Conservation (phyloP, 2,888 invertebrate genomes). For the Nephrocerus scutellatus region DNA sequence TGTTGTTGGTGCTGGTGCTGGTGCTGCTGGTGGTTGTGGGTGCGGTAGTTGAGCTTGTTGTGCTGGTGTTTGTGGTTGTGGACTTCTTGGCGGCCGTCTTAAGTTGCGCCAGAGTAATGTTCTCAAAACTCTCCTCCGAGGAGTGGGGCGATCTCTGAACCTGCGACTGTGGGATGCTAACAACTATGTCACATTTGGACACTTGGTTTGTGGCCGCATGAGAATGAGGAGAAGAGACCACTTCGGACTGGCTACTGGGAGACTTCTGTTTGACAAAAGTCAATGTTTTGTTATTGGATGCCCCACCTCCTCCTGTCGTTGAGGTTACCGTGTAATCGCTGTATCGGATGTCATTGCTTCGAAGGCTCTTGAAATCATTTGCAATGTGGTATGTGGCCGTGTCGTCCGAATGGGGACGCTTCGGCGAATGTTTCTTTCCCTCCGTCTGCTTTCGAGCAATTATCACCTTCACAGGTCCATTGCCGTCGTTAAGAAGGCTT, state of each 20-base stretch:
- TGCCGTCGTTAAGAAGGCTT: constrained; percentile 26
- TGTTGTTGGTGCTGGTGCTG: constrained; percentile 1
- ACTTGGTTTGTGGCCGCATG: constrained; percentile 15
- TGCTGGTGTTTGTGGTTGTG: constrained; percentile 13
- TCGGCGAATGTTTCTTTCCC: constrained; percentile 27
- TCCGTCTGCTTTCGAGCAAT: constrained; percentile 27
- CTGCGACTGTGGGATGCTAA: constrained; percentile 44
- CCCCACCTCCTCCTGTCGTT: constrained; percentile 20
- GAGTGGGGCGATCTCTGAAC: constrained; percentile 31
- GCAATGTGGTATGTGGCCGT: constrained; percentile 26
- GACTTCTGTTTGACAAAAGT: too few species aligned
- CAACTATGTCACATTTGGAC: constrained; percentile 39
- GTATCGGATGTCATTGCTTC: constrained; percentile 45
- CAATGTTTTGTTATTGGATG: too few species aligned
- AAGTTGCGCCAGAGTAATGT: constrained; percentile 33
- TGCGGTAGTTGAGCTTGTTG: neutral
- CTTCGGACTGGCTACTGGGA: too few species aligned
- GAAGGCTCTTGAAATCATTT: constrained; percentile 44
- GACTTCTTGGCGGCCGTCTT: constrained; percentile 43
- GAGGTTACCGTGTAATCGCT: constrained; percentile 35
- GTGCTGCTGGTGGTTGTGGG: neutral
- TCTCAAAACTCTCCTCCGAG: constrained; percentile 38
- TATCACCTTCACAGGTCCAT: constrained; percentile 33
- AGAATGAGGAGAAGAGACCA: too few species aligned
- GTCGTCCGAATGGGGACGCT: constrained; percentile 22